Conservation (phyloP, 1,140 invertebrate species). For the Paralvinella palmiformis region DNA sequence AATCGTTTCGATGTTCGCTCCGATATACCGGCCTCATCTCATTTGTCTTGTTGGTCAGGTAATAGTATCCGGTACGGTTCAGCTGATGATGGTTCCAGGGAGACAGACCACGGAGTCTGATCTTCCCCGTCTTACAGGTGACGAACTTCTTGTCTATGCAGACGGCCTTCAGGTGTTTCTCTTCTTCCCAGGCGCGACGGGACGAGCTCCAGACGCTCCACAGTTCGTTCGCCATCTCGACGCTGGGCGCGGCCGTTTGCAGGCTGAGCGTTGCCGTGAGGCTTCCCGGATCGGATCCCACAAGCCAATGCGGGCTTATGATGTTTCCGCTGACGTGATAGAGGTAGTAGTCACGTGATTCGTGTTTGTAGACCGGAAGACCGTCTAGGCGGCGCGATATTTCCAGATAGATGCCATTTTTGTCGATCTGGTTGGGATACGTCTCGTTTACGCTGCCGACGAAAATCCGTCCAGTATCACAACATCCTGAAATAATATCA, state of each 20-base stretch:
- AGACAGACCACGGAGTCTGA: background rate
- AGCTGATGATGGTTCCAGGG: background rate
- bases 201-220: too few relatives aligned
- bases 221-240: background rate
- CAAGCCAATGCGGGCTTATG: background rate
- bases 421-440: background rate
- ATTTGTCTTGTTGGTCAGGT: background rate
- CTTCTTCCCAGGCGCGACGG: background rate
- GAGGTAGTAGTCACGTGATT: background rate
- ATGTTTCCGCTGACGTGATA: background rate
- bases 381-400: background rate
- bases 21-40: background rate
- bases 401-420: background rate
- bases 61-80: background rate
- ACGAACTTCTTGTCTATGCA: background rate
- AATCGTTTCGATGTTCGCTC: background rate
- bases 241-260: background rate
- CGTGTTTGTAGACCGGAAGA: slow-evolving; percentile 1
- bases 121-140: background rate
- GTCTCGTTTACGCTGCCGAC: slow-evolving; percentile 1
- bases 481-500: too few relatives aligned
- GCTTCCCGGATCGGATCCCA: background rate
- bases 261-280: background rate
- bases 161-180: background rate
- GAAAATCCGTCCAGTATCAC: slow-evolving; percentile 1